A percentile compares a stretch with the other conserved stretches of the same genome.
Conservation (phyloP, 1,140 invertebrate genomes). For the Archivesica marissinica region DNA sequence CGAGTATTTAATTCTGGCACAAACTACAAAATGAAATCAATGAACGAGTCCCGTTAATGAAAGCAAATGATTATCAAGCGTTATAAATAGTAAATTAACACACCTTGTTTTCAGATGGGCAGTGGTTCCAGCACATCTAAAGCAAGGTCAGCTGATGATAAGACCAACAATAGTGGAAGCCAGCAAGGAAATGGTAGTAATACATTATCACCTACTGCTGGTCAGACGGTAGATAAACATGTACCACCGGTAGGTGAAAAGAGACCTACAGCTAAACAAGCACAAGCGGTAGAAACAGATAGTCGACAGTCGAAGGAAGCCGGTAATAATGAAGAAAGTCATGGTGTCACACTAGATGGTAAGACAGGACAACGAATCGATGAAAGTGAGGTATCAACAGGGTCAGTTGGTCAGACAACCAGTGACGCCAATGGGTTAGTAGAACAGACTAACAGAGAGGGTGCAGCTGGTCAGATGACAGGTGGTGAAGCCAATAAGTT, state of each 20-base stretch:
- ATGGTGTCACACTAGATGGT: background rate
- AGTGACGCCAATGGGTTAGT: too few relatives aligned
- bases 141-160: background rate
- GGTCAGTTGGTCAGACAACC: background rate
- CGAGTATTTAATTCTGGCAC: too few relatives aligned
- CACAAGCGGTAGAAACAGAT: background rate
- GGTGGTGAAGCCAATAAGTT: background rate
- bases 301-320: background rate
- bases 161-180: conserved; percentile 38
- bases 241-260: conserved; percentile 4
- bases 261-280: background rate
- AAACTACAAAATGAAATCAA: too few relatives aligned
- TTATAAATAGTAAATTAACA: too few relatives aligned
- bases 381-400: conserved; percentile 3
- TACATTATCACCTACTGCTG: background rate
- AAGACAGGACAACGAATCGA: background rate
- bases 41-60: too few relatives aligned
- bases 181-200: background rate
- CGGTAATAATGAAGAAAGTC: background rate
- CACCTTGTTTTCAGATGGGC: conserved; percentile 41
- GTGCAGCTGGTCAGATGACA: background rate
- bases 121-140: conserved; percentile 32
- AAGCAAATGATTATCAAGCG: too few relatives aligned
- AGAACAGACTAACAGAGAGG: background rate
- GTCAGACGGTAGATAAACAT: background rate